Evolutionary conservation across 2,888 invertebrate species (phyloP).

Genomic region (Agelastica alni): DNA sequence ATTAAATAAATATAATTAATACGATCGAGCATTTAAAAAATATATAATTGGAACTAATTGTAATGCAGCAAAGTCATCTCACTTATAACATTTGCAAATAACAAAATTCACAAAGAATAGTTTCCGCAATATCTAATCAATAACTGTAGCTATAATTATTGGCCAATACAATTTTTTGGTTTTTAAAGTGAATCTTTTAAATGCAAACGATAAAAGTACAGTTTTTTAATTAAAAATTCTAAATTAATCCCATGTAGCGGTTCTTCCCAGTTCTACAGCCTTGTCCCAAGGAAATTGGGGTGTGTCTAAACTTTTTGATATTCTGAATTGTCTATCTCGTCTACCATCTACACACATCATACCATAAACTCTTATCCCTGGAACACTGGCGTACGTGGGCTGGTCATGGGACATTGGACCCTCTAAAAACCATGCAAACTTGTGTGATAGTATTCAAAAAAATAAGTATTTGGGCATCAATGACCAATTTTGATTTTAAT

Average conservation of each 20-base stretch:
- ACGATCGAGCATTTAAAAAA: slow-evolving; percentile 15
- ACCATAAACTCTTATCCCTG: slow-evolving; percentile 90
- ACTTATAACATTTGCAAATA: background rate
- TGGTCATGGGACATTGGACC: slow-evolving; percentile 94
- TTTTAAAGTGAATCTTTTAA: background rate
- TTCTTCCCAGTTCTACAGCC: slow-evolving; percentile 70
- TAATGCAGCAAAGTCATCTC: slow-evolving; percentile 1
- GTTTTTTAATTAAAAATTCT: slow-evolving; percentile 3
- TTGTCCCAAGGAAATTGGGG: slow-evolving; percentile 81
- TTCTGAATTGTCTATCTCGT: slow-evolving; percentile 55
- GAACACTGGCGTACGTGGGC: slow-evolving; percentile 91
- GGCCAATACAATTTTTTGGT: too few species aligned
- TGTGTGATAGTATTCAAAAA: too few species aligned
- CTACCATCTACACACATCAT: slow-evolving; percentile 82
- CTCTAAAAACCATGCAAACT: slow-evolving; percentile 69
- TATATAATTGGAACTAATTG: slow-evolving; percentile 13
- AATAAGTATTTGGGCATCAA: too few species aligned
- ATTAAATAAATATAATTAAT: slow-evolving; percentile 18
- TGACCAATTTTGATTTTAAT: too few species aligned
- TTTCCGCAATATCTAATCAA: too few species aligned
- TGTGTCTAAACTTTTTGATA: slow-evolving; percentile 53
- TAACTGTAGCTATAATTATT: too few species aligned
- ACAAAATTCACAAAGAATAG: too few species aligned
- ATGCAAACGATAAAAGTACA: slow-evolving; percentile 5
- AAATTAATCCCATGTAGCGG: slow-evolving; percentile 67